Evolutionary conservation across 2,797 vertebrate species (phyloP).

Genomic region (Buceros bicornis): DNA sequence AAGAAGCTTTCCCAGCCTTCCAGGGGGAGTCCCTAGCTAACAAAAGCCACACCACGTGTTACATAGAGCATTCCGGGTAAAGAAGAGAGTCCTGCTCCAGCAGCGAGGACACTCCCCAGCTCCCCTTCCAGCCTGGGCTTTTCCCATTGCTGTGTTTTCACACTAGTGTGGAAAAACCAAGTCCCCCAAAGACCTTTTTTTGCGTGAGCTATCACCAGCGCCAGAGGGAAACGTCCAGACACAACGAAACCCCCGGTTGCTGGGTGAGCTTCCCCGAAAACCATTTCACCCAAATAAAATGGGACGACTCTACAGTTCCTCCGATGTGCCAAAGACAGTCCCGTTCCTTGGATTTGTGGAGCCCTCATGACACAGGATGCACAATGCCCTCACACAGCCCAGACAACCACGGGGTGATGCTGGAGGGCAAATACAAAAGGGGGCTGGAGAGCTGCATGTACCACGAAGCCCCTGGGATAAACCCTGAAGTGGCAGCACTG

Average conservation of each 20-base stretch:
- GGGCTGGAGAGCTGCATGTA: not conserved
- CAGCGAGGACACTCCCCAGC: not conserved
- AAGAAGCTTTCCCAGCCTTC: not conserved
- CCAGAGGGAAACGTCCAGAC: not conserved
- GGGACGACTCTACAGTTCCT: not conserved
- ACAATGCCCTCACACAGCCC: too few species aligned
- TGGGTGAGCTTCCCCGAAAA: not conserved
- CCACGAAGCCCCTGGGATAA: not conserved
- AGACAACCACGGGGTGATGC: not conserved
- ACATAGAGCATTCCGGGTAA: not conserved
- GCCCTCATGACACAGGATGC: not conserved
- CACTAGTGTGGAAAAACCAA: not conserved
- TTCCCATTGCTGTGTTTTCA: not conserved
- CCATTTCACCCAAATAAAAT: not conserved
- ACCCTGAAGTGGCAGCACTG: fast-evolving
- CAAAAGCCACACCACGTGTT: not conserved
- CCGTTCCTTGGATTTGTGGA: not conserved
- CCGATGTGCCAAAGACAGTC: not conserved
- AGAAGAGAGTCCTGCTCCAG: not conserved
- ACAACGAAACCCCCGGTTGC: not conserved
- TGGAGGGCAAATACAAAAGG: not conserved
- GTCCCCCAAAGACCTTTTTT: not conserved
- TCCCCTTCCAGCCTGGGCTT: not conserved
- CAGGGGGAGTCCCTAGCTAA: not conserved
- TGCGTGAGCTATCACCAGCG: not conserved